Percentiles rank a stretch among this genome's conserved stretches.
These are phyloP conservation scores for Drosophila murphyi DNA, from an alignment of 1,140 invertebrate genomes.

Conservation along the genomic window DNA sequence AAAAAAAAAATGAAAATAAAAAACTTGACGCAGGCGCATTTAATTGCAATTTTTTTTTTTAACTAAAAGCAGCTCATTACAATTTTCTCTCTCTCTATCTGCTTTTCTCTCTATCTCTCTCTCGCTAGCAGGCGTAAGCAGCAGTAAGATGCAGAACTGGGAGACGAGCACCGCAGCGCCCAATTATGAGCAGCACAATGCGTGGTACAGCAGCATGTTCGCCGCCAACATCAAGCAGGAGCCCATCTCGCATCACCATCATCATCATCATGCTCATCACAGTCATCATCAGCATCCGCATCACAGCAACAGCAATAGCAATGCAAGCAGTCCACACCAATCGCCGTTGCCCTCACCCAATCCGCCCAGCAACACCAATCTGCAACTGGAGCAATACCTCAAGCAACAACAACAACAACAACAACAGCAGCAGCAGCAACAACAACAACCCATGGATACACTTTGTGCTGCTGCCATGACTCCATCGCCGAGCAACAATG, in stretches of 20 bases:
- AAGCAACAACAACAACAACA: constrained; percentile 68
- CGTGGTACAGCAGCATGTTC: constrained; percentile 82
- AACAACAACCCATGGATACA: constrained; percentile 71
- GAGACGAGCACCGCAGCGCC: constrained; percentile 71
- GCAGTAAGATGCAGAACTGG: constrained; percentile 83
- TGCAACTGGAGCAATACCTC: constrained; percentile 75
- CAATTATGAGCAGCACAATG: constrained; percentile 81
- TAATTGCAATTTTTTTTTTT: constrained; percentile 2
- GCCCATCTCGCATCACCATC: constrained; percentile 58
- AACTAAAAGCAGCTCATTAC: background rate
- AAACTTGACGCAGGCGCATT: constrained; percentile 73
- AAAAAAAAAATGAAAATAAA: constrained; percentile 36
- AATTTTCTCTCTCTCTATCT: constrained; percentile 9
- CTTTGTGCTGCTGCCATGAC: constrained; percentile 80
- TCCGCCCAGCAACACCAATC: constrained; percentile 21
- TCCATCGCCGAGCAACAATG: constrained; percentile 85
- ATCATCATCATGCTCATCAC: constrained; percentile 37
- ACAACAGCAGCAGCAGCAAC: constrained; percentile 60
- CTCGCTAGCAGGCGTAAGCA: constrained; percentile 45
- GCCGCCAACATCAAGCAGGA: constrained; percentile 76
- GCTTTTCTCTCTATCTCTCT: constrained; percentile 14
- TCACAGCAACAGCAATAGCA: constrained; percentile 48
- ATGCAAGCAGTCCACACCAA: constrained; percentile 59
- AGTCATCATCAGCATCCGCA: constrained; percentile 10
- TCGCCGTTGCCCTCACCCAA: constrained; percentile 58